Percentiles rank a stretch among this genome's conserved stretches.
These are phyloP conservation scores for Nematostella vectensis DNA, from an alignment of 92 coral and sea anemone species.

Conservation along the genomic window DNA sequence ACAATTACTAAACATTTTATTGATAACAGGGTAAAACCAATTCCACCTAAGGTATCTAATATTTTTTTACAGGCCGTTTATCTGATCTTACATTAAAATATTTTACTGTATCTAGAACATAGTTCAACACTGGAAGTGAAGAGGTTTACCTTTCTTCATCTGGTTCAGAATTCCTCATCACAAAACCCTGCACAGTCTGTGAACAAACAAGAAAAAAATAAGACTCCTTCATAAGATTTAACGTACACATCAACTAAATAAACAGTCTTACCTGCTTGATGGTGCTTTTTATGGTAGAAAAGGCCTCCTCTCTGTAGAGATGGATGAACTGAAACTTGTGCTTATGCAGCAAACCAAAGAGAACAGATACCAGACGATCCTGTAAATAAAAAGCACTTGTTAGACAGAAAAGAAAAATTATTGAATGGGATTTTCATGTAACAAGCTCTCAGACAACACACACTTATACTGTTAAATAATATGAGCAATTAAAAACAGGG, in stretches of 20 bases:
- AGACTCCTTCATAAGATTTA: too few species aligned
- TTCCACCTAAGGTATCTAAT: too few species aligned
- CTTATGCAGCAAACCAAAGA: conserved; percentile 93
- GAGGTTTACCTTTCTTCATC: conserved; percentile 70
- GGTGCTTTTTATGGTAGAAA: conserved; percentile 67
- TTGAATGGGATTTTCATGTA: too few species aligned
- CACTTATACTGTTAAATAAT: not conserved
- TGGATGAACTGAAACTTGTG: conserved; percentile 94
- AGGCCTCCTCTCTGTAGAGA: conserved; percentile 88
- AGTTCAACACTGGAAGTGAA: too few species aligned
- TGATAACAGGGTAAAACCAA: too few species aligned
- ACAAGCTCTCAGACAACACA: too few species aligned
- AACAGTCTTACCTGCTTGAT: conserved; percentile 50
- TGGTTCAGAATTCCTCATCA: conserved; percentile 48
- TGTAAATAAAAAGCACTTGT: conserved; percentile 7
- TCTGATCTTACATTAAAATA: too few species aligned
- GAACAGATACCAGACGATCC: conserved; percentile 93
- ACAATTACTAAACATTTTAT: too few species aligned
- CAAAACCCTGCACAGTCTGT: conserved; percentile 77
- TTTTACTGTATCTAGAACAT: too few species aligned
- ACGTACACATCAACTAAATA: too few species aligned
- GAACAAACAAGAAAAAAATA: not conserved
- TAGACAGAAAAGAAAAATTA: too few species aligned
- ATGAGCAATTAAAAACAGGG: not conserved
- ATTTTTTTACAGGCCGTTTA: too few species aligned